These are phyloP conservation scores for Ptilorrhoa leucosticta DNA, from an alignment of 2,113 vertebrate genomes.

Conservation along the genomic window DNA sequence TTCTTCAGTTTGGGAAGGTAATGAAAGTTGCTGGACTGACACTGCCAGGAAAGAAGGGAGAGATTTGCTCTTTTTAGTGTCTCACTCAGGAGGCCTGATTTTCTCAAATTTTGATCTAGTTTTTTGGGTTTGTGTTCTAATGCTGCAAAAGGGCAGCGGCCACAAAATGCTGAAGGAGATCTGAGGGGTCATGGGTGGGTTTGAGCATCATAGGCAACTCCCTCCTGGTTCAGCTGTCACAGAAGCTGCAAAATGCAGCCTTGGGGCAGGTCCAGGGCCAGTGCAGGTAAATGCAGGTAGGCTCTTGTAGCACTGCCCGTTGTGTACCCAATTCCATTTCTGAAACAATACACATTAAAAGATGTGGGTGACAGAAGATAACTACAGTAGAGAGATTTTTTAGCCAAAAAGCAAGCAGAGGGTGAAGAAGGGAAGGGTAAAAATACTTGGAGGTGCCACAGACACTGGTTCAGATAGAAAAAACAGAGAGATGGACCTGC, in stretches of 20 bases:
- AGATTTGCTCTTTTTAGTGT: background rate
- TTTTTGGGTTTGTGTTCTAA: background rate
- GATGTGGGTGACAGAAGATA: background rate
- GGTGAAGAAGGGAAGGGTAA: background rate
- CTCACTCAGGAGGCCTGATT: background rate
- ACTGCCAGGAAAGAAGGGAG: background rate
- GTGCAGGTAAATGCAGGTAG: background rate
- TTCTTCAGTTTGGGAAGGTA: background rate
- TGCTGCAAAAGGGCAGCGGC: background rate
- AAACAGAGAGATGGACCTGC: background rate
- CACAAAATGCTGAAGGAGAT: background rate
- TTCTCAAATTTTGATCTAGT: background rate
- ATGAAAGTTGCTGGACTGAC: background rate
- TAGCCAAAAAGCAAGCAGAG: background rate
- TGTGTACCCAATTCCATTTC: background rate
- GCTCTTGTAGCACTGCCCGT: fast-evolving
- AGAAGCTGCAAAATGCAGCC: background rate
- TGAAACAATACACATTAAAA: background rate
- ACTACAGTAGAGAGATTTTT: background rate
- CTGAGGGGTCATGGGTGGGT: background rate
- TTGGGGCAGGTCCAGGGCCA: background rate
- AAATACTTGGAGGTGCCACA: background rate
- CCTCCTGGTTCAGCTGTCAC: background rate
- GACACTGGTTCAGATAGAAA: background rate
- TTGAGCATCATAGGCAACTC: background rate